phyloP scores from a whole-genome alignment of 2,797 vertebrate genomes.

The Malurus leucopterus region DNA sequence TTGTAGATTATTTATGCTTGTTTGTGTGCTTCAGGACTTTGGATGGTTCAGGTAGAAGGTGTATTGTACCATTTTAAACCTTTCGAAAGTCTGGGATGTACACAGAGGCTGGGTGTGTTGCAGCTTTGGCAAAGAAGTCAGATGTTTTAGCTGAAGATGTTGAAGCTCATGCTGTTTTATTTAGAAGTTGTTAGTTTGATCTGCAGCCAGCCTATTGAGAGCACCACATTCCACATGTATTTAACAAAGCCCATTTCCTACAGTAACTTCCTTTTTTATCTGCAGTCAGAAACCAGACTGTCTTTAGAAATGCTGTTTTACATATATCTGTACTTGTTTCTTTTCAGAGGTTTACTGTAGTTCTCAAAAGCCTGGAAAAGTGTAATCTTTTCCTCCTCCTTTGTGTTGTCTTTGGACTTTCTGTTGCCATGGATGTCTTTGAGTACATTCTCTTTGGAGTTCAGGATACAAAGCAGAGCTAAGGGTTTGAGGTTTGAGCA shows the following conservation, averaged over 20 bases:
- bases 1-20: background rate
- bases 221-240: background rate
- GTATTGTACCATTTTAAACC: background rate
- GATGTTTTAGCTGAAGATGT: background rate
- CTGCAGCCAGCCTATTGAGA: background rate
- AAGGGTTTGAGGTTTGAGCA: background rate
- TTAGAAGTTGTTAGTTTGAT: background rate
- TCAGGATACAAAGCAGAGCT: background rate
- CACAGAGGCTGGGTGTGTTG: background rate
- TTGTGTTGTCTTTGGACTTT: background rate
- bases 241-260: background rate
- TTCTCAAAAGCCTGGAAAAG: background rate
- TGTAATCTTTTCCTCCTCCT: background rate
- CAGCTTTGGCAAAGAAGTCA: background rate
- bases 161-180: background rate
- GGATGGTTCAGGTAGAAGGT: background rate
- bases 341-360: background rate
- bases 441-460: background rate
- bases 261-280: background rate
- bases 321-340: background rate
- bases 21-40: background rate
- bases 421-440: background rate
- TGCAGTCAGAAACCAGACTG: background rate
- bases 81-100: background rate
- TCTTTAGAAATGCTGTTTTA: background rate